Conservation (phyloP, 1,140 invertebrate genomes). For the Leptinotarsa defecta region DNA sequence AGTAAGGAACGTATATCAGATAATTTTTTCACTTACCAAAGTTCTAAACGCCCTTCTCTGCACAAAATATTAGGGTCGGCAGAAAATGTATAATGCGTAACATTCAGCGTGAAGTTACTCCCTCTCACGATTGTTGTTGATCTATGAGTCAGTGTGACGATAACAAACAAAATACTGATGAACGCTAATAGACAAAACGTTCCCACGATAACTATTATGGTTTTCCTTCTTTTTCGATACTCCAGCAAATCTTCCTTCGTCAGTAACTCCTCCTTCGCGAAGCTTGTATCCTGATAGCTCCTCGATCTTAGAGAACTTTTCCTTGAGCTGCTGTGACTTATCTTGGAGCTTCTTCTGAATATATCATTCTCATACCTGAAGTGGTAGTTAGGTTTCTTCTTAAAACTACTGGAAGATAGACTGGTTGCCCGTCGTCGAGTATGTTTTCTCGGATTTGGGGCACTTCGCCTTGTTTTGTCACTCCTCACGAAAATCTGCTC, state of each 20-base stretch:
- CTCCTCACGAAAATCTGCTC: constrained; percentile 10
- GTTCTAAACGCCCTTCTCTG: neutral
- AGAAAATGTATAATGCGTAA: constrained; percentile 68
- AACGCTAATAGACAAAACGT: constrained; percentile 31
- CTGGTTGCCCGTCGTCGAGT: neutral
- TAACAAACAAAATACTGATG: constrained; percentile 64
- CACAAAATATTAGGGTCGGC: constrained; percentile 54
- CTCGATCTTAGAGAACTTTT: neutral
- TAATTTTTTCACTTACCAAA: constrained; percentile 14
- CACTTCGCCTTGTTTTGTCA: neutral
- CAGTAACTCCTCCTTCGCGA: neutral
- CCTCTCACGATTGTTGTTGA: constrained; percentile 52
- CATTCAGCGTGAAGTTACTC: constrained; percentile 61
- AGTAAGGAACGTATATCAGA: neutral
- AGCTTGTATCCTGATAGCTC: neutral
- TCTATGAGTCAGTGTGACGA: constrained; percentile 73
- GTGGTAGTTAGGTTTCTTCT: neutral
- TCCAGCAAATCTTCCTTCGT: constrained; percentile 17
- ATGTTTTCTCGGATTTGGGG: neutral
- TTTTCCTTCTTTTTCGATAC: constrained; percentile 31
- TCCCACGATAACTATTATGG: constrained; percentile 30
- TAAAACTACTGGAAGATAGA: neutral
- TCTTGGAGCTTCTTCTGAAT: neutral
- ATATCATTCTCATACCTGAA: neutral
- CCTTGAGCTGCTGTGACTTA: neutral